A percentile compares a stretch with the other conserved stretches of the same genome.
Conservation (phyloP, 1,140 invertebrate species). For the Drosophila azteca region DNA sequence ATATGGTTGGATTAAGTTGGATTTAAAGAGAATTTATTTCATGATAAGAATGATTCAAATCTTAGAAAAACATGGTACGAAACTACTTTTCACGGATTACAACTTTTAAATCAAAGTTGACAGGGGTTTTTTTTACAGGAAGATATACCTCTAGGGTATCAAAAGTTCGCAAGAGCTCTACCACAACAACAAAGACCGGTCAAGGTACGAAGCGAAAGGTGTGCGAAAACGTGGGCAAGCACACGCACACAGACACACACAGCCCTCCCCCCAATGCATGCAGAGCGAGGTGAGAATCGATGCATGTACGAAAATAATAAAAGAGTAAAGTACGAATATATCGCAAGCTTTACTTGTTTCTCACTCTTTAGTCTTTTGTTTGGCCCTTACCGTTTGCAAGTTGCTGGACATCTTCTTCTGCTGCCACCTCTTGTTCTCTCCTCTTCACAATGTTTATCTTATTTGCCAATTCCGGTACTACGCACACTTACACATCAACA, state of each 20-base stretch:
- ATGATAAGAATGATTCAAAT: too few species aligned
- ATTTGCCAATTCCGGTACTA: conserved; percentile 8
- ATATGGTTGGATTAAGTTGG: too few species aligned
- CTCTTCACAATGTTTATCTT: conserved; percentile 5
- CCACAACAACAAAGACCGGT: conserved; percentile 11
- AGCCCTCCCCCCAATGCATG: background rate
- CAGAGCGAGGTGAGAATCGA: background rate
- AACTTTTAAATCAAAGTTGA: too few species aligned
- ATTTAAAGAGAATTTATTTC: too few species aligned
- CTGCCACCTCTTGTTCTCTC: conserved; percentile 24
- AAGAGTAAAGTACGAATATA: too few species aligned
- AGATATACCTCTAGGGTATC: background rate
- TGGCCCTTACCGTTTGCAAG: conserved; percentile 66
- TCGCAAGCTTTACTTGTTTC: conserved; percentile 1
- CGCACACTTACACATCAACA: conserved; percentile 1
- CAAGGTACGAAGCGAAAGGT: conserved; percentile 8
- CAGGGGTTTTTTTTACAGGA: too few species aligned
- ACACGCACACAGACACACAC: background rate
- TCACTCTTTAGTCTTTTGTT: background rate
- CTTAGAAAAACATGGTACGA: too few species aligned
- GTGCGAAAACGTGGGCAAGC: conserved; percentile 17
- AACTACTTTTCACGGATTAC: too few species aligned
- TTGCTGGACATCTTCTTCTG: conserved; percentile 58
- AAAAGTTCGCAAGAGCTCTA: conserved; percentile 1
- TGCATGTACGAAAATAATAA: background rate